Evolutionary conservation across 2,888 invertebrate genomes (phyloP).

Genomic region (Branchipolynoe longqiensis): DNA sequence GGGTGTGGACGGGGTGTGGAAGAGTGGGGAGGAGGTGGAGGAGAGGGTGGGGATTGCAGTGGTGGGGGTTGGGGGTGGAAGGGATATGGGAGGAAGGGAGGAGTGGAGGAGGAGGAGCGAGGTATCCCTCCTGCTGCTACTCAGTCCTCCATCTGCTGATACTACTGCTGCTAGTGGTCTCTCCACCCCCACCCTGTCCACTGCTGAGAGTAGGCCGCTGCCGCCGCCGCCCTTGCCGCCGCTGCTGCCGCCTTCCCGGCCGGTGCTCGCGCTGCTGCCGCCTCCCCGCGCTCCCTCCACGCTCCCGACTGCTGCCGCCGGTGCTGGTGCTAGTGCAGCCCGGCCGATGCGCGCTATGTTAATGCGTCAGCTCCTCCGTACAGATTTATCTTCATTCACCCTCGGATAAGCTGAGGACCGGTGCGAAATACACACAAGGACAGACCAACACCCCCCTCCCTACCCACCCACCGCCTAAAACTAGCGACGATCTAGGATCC

Average conservation of each 20-base stretch:
- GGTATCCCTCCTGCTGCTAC: not conserved
- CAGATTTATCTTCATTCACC: constrained; percentile 23
- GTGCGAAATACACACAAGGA: constrained; percentile 7
- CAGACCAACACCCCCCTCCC: not conserved
- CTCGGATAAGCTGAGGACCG: constrained; percentile 5
- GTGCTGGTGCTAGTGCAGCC: not conserved
- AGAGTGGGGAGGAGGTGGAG: too few relatives aligned
- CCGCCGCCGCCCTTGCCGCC: not conserved
- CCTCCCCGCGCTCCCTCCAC: not conserved
- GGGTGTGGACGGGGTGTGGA: too few relatives aligned
- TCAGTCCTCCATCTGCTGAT: not conserved
- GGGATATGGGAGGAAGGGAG: too few relatives aligned
- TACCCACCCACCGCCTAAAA: not conserved
- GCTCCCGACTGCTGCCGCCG: not conserved
- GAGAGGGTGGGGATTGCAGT: too few relatives aligned
- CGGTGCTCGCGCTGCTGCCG: not conserved
- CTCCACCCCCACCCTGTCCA: too few relatives aligned
- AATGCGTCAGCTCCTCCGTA: not conserved
- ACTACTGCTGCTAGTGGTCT: too few relatives aligned
- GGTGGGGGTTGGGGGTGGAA: too few relatives aligned
- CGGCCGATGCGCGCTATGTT: constrained; percentile 17
- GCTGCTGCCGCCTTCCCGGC: not conserved
- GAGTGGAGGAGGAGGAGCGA: not conserved
- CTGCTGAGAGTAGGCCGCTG: too few relatives aligned
- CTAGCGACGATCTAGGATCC: not conserved